Percentiles rank a stretch among this genome's conserved stretches.
Evolutionary conservation across 2,888 invertebrate genomes (phyloP).

Genomic region (Cancer borealis): DNA sequence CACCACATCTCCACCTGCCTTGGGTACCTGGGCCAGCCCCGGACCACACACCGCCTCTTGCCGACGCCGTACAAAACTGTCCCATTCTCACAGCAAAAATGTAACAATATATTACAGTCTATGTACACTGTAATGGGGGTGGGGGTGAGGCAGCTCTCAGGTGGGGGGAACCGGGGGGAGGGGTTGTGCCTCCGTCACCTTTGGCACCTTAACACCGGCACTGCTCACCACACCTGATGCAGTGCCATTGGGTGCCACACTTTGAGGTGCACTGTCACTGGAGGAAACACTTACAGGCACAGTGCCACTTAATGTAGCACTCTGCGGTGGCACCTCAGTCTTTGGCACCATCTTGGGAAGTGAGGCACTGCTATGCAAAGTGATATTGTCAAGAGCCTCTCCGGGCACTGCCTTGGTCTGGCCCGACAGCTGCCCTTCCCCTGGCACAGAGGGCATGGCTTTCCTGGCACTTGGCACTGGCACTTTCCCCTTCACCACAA

Average conservation of each 20-base stretch:
- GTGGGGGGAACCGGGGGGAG: neutral
- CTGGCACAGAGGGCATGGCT: neutral
- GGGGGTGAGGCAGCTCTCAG: neutral
- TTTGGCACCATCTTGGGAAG: neutral
- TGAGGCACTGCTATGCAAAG: neutral
- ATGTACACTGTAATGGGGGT: neutral
- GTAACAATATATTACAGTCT: constrained; percentile 40
- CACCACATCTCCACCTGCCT: neutral
- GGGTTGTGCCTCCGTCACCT: neutral
- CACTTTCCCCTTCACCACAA: neutral
- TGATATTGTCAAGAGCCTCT: neutral
- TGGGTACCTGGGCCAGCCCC: neutral
- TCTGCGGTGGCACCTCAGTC: neutral
- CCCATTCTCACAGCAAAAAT: constrained; percentile 30
- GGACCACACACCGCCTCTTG: neutral
- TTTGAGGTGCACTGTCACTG: neutral
- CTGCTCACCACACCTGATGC: no score
- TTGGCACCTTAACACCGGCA: neutral
- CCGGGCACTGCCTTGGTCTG: neutral
- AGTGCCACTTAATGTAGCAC: neutral
- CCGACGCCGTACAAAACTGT: neutral
- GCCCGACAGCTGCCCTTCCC: no score
- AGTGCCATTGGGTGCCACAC: neutral
- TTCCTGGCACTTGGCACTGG: neutral
- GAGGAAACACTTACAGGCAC: neutral